These are phyloP conservation scores for Lacanobia oleracea DNA, from an alignment of 2,888 invertebrate genomes.

Conservation along the genomic window DNA sequence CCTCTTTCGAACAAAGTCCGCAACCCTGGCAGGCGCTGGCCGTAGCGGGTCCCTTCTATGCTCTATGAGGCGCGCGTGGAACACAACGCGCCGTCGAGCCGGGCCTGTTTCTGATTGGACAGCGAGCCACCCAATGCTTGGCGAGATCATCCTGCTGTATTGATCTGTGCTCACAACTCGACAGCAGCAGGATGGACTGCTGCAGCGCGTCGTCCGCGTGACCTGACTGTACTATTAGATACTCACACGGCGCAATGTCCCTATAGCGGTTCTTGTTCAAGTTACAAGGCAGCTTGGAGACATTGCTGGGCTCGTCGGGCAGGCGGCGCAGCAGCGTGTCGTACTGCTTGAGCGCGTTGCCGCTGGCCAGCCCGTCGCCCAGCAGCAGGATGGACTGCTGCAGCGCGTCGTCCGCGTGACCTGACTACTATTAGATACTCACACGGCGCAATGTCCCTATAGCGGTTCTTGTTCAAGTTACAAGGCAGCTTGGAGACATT, in stretches of 20 bases:
- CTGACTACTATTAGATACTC: conserved; percentile 74
- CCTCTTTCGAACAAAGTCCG: no score
- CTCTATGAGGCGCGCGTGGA: no score
- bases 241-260: conserved; percentile 98
- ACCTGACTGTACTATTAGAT: conserved; percentile 22
- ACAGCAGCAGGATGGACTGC: conserved; percentile 95
- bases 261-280: conserved; percentile 98
- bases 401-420: conserved; percentile 88
- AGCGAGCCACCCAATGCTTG: no score
- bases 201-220: conserved; percentile 91
- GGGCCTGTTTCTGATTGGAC: no score
- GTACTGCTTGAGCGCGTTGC: conserved; percentile 97
- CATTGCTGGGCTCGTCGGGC: conserved; percentile 96
- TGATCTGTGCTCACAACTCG: no score
- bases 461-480: conserved; percentile 98
- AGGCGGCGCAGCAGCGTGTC: conserved; percentile 97
- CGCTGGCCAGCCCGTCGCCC: conserved; percentile 97
- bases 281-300: conserved; percentile 95
- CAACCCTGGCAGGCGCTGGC: no score
- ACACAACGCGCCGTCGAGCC: no score
- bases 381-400: conserved; percentile 96
- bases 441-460: conserved; percentile 98
- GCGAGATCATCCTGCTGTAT: no score
- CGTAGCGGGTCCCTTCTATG: no score
- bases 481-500: conserved; percentile 95